Evolutionary conservation across 1,140 invertebrate genomes (phyloP).

Genomic region (Phortica variegata): DNA sequence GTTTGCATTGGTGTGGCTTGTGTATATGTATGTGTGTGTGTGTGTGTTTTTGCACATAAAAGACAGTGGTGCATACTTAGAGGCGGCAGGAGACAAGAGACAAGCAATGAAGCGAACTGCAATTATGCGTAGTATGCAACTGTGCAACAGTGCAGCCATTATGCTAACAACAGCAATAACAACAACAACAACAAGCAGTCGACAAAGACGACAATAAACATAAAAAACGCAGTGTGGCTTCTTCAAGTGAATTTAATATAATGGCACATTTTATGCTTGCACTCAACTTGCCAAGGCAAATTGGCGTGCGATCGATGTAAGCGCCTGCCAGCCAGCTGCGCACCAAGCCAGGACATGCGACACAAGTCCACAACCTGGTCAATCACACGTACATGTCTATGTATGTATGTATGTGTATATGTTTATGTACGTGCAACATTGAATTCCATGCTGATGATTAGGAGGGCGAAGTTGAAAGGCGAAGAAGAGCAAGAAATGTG

Average conservation of each 20-base stretch:
- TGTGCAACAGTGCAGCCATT: neutral
- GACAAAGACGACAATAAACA: too few species aligned
- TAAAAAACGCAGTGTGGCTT: neutral
- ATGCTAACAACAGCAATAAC: neutral
- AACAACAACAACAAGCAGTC: neutral
- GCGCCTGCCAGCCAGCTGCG: neutral
- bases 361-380: too few species aligned
- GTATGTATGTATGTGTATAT: neutral
- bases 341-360: too few species aligned
- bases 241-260: slow-evolving; percentile 39
- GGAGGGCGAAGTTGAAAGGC: too few species aligned
- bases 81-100: slow-evolving; percentile 12
- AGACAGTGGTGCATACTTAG: slow-evolving; percentile 31
- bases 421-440: neutral
- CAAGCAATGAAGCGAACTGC: slow-evolving; percentile 10
- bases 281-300: slow-evolving; percentile 40
- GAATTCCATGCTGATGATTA: too few species aligned
- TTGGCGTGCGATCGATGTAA: neutral
- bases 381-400: slow-evolving; percentile 31
- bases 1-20: too few species aligned
- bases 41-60: neutral
- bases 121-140: slow-evolving; percentile 36
- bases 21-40: too few species aligned
- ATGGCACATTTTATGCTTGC: slow-evolving; percentile 52
- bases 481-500: too few species aligned